Conservation (phyloP, 1,140 invertebrate genomes). For the Pseudomyrmex concolor region DNA sequence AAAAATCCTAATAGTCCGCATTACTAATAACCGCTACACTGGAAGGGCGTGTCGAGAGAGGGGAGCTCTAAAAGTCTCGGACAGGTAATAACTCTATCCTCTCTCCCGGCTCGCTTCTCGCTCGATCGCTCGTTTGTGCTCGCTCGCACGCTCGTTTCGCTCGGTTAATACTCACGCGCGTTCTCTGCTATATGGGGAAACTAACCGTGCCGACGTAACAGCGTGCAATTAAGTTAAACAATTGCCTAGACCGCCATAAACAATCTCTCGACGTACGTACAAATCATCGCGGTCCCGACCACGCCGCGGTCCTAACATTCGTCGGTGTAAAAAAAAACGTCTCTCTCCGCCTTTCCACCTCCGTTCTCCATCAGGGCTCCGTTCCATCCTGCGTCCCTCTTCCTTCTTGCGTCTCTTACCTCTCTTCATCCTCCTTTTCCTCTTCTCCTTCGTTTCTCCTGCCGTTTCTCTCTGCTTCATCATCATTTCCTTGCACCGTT, state of each 20-base stretch:
- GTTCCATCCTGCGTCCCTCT: conserved; percentile 11
- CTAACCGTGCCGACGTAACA: conserved; percentile 80
- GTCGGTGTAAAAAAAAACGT: conserved; percentile 68
- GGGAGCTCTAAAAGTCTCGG: conserved; percentile 80
- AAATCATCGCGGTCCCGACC: conserved; percentile 74
- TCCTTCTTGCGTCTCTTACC: background rate
- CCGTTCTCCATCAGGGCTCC: background rate
- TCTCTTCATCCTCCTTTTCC: background rate
- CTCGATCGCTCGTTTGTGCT: conserved; percentile 15
- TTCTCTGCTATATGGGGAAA: conserved; percentile 77
- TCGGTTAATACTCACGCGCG: conserved; percentile 27
- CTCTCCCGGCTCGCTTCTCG: conserved; percentile 52
- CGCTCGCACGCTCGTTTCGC: conserved; percentile 16
- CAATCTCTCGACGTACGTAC: conserved; percentile 77
- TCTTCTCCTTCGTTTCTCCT: background rate
- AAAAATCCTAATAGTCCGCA: conserved; percentile 80
- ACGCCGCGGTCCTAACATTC: conserved; percentile 53
- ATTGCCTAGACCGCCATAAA: conserved; percentile 81
- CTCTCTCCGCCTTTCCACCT: conserved; percentile 10
- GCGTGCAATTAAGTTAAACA: conserved; percentile 84
- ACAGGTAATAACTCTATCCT: conserved; percentile 83
- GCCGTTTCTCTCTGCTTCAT: conserved; percentile 11
- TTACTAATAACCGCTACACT: conserved; percentile 80
- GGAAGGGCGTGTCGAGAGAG: conserved; percentile 79
- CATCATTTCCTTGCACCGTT: conserved; percentile 29